Evolutionary conservation across 2,888 invertebrate species (phyloP).

Genomic region (Eugnorisma glareosa): DNA sequence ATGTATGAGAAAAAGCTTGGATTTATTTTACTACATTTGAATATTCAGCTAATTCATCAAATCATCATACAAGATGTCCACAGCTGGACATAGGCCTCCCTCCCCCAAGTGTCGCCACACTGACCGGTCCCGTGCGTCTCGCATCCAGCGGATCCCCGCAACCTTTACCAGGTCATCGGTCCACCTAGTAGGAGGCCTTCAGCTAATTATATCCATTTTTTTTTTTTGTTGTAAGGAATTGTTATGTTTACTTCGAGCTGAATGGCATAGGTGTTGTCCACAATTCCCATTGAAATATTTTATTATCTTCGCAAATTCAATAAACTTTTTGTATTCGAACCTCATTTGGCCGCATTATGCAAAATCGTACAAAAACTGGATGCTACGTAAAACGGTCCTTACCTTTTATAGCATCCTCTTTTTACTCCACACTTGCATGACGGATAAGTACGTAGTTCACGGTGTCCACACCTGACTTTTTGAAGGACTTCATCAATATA

Average conservation of each 20-base stretch:
- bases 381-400: no score
- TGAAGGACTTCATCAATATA: conserved; percentile 40
- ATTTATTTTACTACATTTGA: not conserved
- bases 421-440: conserved; percentile 16
- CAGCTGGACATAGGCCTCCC: no score
- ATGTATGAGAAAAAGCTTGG: not conserved
- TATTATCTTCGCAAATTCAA: not conserved
- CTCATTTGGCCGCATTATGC: not conserved
- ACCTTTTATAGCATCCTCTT: conserved; percentile 4
- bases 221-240: not conserved
- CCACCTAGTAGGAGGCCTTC: no score
- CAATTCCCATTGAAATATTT: not conserved
- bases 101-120: no score
- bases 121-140: no score
- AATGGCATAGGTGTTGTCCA: not conserved
- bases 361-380: not conserved
- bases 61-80: no score
- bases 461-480: conserved; percentile 28
- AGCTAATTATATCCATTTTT: no score
- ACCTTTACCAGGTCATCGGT: no score
- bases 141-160: no score
- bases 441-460: not conserved
- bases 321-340: not conserved
- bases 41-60: no score
- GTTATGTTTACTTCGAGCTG: conserved; percentile 14